Conservation (phyloP, 2,797 vertebrate species). For the Brachyalestes nurse region DNA sequence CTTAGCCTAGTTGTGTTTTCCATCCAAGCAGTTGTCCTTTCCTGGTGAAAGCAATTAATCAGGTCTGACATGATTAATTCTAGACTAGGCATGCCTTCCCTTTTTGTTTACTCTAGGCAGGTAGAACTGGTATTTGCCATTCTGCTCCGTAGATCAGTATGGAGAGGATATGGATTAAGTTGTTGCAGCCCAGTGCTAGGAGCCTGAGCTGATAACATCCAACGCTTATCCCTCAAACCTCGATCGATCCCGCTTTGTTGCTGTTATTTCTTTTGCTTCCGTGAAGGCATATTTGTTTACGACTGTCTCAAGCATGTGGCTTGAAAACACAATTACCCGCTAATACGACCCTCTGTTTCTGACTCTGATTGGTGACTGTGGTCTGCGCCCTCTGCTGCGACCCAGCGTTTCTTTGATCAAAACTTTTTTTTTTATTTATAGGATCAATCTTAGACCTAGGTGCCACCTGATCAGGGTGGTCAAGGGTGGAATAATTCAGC, state of each 20-base stretch:
- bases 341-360: conserved; percentile 13
- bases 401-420: background rate
- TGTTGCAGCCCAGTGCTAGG: conserved; percentile 46
- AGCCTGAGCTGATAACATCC: conserved; percentile 70
- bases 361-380: conserved; percentile 10
- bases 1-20: conserved; percentile 40
- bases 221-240: conserved; percentile 69
- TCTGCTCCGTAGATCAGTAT: conserved; percentile 20
- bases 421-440: background rate
- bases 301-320: conserved; percentile 52
- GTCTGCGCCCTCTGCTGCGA: background rate
- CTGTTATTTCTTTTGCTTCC: conserved; percentile 58
- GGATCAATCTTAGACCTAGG: background rate
- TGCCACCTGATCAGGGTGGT: background rate
- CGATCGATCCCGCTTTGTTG: conserved; percentile 69
- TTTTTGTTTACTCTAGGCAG: conserved; percentile 62
- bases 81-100: conserved; percentile 59
- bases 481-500: background rate
- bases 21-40: conserved; percentile 47
- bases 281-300: conserved; percentile 48
- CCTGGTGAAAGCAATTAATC: conserved; percentile 69
- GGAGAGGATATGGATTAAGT: conserved; percentile 54
- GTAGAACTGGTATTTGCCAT: conserved; percentile 24
- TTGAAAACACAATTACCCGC: conserved; percentile 70
- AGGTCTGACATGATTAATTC: conserved; percentile 69